These are phyloP conservation scores for Chlorops oryzae DNA, from an alignment of 1,140 invertebrate species.

Conservation along the genomic window DNA sequence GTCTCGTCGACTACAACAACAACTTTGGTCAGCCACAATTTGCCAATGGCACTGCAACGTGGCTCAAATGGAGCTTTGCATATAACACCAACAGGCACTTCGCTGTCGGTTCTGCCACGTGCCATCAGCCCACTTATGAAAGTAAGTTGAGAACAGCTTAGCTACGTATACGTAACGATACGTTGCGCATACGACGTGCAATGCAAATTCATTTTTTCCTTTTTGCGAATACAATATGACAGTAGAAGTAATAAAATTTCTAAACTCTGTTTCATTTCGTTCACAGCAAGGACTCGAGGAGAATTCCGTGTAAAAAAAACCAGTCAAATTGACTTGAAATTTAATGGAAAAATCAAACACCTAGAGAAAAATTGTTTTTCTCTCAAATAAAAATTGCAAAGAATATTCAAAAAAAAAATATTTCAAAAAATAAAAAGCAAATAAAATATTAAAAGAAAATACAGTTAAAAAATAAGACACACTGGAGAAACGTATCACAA, in stretches of 20 bases:
- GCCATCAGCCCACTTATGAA: conserved; percentile 46
- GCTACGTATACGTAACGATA: neutral
- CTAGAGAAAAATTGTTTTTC: too few species aligned
- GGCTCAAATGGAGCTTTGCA: conserved; percentile 45
- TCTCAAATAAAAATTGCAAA: too few species aligned
- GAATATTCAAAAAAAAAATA: too few species aligned
- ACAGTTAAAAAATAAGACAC: too few species aligned
- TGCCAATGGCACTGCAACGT: conserved; percentile 28
- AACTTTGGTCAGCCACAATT: conserved; percentile 39
- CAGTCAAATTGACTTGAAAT: too few species aligned
- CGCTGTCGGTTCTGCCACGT: conserved; percentile 31
- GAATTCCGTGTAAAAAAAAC: conserved; percentile 36
- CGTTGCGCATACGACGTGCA: neutral
- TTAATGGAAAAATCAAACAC: too few species aligned
- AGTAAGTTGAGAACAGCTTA: conserved; percentile 20
- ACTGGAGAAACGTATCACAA: too few species aligned
- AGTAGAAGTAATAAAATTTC: too few species aligned
- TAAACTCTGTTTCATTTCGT: neutral
- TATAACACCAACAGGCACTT: conserved; percentile 25
- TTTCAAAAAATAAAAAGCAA: too few species aligned
- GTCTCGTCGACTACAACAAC: conserved; percentile 46
- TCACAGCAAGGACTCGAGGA: conserved; percentile 40
- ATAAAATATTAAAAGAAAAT: too few species aligned
- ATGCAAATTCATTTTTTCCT: neutral
- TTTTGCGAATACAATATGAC: neutral